Evolutionary conservation across 2,888 invertebrate genomes (phyloP).

Genomic region (Erebia aethiops): DNA sequence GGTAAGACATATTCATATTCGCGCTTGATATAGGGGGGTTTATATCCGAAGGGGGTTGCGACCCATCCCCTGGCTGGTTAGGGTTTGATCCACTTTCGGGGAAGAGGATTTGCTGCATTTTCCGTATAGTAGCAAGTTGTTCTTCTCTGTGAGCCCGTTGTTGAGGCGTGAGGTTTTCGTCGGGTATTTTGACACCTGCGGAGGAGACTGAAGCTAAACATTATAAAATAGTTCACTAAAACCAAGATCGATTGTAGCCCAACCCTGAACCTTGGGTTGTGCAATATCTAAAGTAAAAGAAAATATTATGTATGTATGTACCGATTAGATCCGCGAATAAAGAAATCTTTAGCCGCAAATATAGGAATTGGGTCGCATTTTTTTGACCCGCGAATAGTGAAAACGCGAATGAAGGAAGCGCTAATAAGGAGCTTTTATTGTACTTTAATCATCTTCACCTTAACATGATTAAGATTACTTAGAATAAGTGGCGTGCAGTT

Average conservation of each 20-base stretch:
- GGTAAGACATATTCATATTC: conserved; percentile 72
- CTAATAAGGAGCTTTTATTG: no score
- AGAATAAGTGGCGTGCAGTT: no score
- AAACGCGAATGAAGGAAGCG: no score
- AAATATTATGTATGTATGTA: no score
- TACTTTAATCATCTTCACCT: no score
- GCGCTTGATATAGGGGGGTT: conserved; percentile 71
- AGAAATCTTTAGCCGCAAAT: no score
- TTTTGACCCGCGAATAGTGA: no score
- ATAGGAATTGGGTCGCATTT: no score
- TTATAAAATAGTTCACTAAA: conserved; percentile 39
- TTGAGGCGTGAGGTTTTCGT: conserved; percentile 97
- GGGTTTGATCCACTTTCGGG: conserved; percentile 86
- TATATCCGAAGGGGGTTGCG: conserved; percentile 64
- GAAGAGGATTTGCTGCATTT: conserved; percentile 96
- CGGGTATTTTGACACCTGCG: conserved; percentile 93
- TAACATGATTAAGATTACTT: background rate
- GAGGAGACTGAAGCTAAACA: conserved; percentile 45
- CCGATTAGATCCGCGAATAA: no score
- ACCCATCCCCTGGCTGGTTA: conserved; percentile 60
- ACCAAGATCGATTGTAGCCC: conserved; percentile 26
- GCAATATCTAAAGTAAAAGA: background rate
- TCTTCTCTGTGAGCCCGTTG: conserved; percentile 97
- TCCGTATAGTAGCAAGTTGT: conserved; percentile 93
- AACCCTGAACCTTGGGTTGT: background rate